These are phyloP conservation scores for Pyrgilauda ruficollis DNA, from an alignment of 2,113 vertebrate species.

Conservation along the genomic window DNA sequence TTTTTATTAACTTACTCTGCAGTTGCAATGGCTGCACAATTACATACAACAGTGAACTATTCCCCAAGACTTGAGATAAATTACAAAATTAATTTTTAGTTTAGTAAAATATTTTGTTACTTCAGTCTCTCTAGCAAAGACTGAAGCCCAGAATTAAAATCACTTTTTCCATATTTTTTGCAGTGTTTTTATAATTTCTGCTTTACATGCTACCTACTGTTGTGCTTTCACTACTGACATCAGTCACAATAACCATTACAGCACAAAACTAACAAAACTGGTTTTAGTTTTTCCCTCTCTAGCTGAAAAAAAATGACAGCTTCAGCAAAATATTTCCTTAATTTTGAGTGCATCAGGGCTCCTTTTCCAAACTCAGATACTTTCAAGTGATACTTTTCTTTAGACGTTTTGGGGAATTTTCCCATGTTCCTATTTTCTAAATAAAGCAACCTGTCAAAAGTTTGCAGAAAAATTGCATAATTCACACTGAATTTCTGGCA, in stretches of 20 bases:
- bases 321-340: background rate
- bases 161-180: background rate
- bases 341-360: background rate
- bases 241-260: background rate
- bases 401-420: background rate
- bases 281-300: accelerated
- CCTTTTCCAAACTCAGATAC: background rate
- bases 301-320: background rate
- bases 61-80: background rate
- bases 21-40: background rate
- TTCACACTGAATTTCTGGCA: background rate
- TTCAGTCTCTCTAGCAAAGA: background rate
- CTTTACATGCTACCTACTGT: background rate
- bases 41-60: background rate
- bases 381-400: background rate
- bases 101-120: background rate
- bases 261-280: background rate
- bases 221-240: background rate
- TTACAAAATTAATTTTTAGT: background rate
- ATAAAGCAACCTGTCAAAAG: background rate
- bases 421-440: background rate
- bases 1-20: slow-evolving; percentile 54
- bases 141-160: background rate
- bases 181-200: background rate
- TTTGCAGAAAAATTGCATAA: background rate